phyloP scores from a whole-genome alignment of 2,113 vertebrate genomes.

The Hippocampus zosterae region DNA sequence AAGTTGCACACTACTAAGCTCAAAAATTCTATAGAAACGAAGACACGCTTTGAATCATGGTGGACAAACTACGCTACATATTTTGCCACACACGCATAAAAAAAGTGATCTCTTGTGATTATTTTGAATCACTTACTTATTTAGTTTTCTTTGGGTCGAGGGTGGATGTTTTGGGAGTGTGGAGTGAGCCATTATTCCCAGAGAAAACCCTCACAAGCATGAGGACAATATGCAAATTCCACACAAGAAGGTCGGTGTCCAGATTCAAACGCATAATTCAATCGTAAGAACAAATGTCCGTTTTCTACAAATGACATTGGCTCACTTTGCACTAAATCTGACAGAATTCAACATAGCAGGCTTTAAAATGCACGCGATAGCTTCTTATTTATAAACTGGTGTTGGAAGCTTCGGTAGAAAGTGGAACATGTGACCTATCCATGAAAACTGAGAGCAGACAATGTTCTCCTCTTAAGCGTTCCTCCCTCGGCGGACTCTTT shows the following conservation, averaged over 20 bases:
- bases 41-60: background rate
- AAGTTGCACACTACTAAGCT: background rate
- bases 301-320: background rate
- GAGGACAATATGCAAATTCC: too few relatives aligned
- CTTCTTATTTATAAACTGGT: constrained; percentile 43
- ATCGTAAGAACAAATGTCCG: background rate
- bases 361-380: constrained; percentile 51
- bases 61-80: background rate
- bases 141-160: too few relatives aligned
- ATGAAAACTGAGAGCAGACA: constrained; percentile 42
- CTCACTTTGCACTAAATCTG: background rate
- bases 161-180: too few relatives aligned
- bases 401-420: constrained; percentile 37
- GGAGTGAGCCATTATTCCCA: too few relatives aligned
- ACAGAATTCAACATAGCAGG: background rate
- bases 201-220: too few relatives aligned
- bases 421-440: constrained; percentile 22
- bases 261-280: background rate
- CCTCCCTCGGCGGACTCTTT: constrained; percentile 14
- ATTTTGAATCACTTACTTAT: background rate
- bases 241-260: too few relatives aligned
- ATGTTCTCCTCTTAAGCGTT: constrained; percentile 9
- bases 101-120: background rate
- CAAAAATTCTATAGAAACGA: background rate
- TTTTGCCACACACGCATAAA: background rate